Conservation (phyloP, 2,797 vertebrate genomes). For the Poeciliopsis turneri region DNA sequence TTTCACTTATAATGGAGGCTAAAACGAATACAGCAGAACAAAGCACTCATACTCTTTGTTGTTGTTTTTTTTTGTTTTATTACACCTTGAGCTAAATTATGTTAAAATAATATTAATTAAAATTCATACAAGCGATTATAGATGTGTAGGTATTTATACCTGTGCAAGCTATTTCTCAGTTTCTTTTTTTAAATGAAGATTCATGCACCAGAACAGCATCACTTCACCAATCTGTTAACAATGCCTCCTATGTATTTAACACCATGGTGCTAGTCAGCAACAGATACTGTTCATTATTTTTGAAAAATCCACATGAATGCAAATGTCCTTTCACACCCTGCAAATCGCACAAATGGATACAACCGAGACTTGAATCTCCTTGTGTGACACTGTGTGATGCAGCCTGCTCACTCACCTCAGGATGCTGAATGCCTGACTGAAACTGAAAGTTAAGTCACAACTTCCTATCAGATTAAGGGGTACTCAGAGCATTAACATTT, state of each 20-base stretch:
- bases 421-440: background rate
- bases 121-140: background rate
- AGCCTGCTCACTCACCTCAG: background rate
- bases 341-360: background rate
- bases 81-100: background rate
- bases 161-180: background rate
- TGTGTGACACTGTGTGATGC: background rate
- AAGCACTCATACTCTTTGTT: background rate
- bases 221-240: background rate
- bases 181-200: background rate
- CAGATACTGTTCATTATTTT: background rate
- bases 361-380: background rate
- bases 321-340: background rate
- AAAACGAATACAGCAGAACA: background rate
- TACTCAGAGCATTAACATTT: background rate
- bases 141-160: background rate
- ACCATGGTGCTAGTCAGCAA: background rate
- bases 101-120: background rate
- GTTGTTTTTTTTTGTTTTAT: background rate
- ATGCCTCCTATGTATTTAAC: background rate
- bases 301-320: background rate
- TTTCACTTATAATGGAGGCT: background rate
- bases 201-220: background rate
- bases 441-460: background rate
- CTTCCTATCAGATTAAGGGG: background rate